Percentiles rank a stretch among this genome's conserved stretches.
These are phyloP conservation scores for Orestias chungarensis DNA, from an alignment of 2,797 vertebrate genomes.

Conservation along the genomic window DNA sequence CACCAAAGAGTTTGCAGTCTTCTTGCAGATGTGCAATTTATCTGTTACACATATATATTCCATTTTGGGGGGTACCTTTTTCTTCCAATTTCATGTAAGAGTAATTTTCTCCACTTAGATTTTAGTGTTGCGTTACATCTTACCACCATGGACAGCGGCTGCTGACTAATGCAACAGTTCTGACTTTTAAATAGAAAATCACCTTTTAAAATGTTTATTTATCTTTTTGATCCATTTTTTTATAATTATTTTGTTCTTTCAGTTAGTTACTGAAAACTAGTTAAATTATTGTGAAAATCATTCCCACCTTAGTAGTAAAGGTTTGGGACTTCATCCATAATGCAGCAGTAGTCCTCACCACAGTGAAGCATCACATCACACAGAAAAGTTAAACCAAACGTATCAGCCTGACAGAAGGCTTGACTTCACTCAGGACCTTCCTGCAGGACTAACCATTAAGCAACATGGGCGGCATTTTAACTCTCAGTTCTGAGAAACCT, in stretches of 20 bases:
- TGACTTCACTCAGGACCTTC: slow-evolving; percentile 37
- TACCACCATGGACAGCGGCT: background rate
- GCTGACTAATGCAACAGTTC: background rate
- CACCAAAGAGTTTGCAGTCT: no score
- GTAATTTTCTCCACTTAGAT: background rate
- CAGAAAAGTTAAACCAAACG: slow-evolving; percentile 37
- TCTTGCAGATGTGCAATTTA: no score
- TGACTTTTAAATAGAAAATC: no score
- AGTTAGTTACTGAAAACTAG: background rate
- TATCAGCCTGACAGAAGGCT: slow-evolving; percentile 26
- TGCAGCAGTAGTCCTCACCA: slow-evolving; percentile 16
- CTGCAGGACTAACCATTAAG: slow-evolving; percentile 26
- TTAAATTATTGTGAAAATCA: slow-evolving; percentile 28
- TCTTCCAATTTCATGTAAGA: no score
- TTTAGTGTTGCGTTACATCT: background rate
- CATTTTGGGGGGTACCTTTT: no score
- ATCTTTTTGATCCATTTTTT: background rate
- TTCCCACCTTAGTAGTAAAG: slow-evolving; percentile 17
- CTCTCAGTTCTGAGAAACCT: slow-evolving; percentile 24
- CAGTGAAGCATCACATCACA: slow-evolving; percentile 30
- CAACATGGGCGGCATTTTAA: slow-evolving; percentile 28
- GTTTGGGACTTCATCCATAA: slow-evolving; percentile 25
- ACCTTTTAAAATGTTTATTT: background rate
- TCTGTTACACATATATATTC: no score
- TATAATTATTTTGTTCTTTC: background rate